These are phyloP conservation scores for Astyanax mexicanus DNA, from an alignment of 2,797 vertebrate genomes.

Conservation along the genomic window DNA sequence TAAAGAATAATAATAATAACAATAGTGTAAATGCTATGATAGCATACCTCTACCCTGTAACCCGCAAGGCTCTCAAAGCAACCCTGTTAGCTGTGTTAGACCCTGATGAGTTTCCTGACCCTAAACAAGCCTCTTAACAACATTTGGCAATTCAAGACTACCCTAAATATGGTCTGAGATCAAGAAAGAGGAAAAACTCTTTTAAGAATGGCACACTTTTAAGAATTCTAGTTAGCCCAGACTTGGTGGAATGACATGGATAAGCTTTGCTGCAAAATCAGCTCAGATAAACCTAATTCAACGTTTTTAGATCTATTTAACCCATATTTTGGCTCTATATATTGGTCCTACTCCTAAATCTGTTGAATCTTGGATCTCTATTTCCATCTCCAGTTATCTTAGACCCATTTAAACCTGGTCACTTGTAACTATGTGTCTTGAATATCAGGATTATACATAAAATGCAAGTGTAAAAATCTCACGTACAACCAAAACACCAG, in stretches of 20 bases:
- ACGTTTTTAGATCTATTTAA: constrained; percentile 54
- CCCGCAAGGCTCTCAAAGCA: constrained; percentile 69
- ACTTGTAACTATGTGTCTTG: too few relatives aligned
- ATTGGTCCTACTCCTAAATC: too few relatives aligned
- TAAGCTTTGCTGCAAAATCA: neutral
- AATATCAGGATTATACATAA: too few relatives aligned
- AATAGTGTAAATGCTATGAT: constrained; percentile 47
- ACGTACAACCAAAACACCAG: too few relatives aligned
- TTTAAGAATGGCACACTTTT: neutral
- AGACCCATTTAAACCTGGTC: too few relatives aligned
- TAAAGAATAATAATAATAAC: too few relatives aligned
- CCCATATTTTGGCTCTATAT: too few relatives aligned
- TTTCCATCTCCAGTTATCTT: constrained; percentile 43
- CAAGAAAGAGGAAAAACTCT: neutral
- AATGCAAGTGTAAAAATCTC: too few relatives aligned
- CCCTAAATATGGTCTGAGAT: constrained; percentile 25
- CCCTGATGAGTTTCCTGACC: constrained; percentile 52
- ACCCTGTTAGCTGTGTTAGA: constrained; percentile 72
- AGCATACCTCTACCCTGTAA: constrained; percentile 78
- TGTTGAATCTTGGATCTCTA: too few relatives aligned
- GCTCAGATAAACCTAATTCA: too few relatives aligned
- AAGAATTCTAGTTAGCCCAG: neutral
- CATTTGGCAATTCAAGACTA: constrained; percentile 3
- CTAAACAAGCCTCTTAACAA: constrained; percentile 15
- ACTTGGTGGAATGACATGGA: neutral